Evolutionary conservation across 2,113 vertebrate species (phyloP), one percentile per base, ranked within the genome.

Genomic region (Meleagris gallopavo): DNA sequence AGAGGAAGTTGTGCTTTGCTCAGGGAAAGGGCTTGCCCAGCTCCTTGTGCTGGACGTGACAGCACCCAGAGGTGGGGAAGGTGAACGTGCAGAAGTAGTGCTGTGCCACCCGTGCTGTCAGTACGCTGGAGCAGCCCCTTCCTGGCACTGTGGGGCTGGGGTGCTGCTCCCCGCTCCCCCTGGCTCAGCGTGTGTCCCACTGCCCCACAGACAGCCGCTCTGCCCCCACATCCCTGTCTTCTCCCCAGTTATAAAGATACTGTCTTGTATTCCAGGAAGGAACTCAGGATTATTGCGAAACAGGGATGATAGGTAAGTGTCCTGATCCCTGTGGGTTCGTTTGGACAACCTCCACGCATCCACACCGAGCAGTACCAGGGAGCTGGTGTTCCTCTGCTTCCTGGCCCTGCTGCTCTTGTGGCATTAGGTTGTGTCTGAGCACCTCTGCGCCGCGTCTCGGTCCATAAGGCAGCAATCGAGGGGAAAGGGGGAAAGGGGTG

Each of bases 231-330:
- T 88, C 92, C 94, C 82, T 81, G 75, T 72, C 88, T 41, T 13
- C 94, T 97, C 90, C 96, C 75, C 6, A 95, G 95, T 97, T 95
- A 97, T 91, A 97, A 97, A 98, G 96, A 95, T 95, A 50, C 96
- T 97, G 93, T 97, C 97, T 97, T 98, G 96, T 97, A 96, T 97
- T 98, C 97, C 96, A 98, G 97, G 96, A 97, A 98, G 97, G 97
- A 97, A 72, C 96, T 97, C 94, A 67, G 89, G 97, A 97, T 97
- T 97, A 95, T 98, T 98, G 97, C 97, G 84, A 97, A 95, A 93
- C 97, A 96, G 97, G 97, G 95, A 88, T 62, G 45, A 86, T 97
- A 93, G 98, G 97, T 98, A 97, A 98, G 97, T 98, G 96, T 58
- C 64, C 90, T 89, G 88, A 97, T 91, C 92, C 89, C 93, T 93